A percentile compares a stretch with the other conserved stretches of the same genome.
Evolutionary conservation across 2,797 vertebrate genomes (phyloP).

Genomic region (Syngnathus rostellatus): DNA sequence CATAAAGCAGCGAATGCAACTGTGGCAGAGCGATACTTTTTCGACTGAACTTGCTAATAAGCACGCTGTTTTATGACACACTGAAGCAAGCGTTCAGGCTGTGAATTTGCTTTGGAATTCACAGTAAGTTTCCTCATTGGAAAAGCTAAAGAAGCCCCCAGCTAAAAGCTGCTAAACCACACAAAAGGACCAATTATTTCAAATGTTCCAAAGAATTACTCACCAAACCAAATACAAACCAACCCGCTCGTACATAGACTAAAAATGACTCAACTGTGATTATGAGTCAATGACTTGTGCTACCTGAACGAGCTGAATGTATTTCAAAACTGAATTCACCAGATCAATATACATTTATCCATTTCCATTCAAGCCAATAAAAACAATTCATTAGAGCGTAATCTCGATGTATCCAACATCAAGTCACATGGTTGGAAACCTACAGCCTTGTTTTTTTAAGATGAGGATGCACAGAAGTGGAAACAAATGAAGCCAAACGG

Average conservation of each 20-base stretch:
- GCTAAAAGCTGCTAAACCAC: not conserved
- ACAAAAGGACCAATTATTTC: not conserved
- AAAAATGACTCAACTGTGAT: conserved; percentile 3
- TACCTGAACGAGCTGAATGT: conserved; percentile 16
- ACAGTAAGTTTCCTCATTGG: conserved; percentile 1
- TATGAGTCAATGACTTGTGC: conserved; percentile 5
- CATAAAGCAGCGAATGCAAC: conserved; percentile 39
- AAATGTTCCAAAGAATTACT: not conserved
- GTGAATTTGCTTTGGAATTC: not conserved
- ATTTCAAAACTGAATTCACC: conserved; percentile 14
- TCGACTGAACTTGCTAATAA: conserved; percentile 6
- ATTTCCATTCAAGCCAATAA: conserved; percentile 29
- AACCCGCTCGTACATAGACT: conserved; percentile 4
- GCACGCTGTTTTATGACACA: conserved; percentile 5
- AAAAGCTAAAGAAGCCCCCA: not conserved
- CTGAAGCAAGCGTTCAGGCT: not conserved
- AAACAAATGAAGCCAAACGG: not conserved
- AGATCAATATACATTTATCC: conserved; percentile 17
- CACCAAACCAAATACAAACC: conserved; percentile 7
- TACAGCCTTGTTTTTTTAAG: conserved; percentile 2
- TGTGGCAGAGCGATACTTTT: not conserved
- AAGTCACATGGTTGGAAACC: conserved; percentile 9
- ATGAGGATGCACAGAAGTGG: not conserved
- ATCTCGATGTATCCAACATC: conserved; percentile 7
- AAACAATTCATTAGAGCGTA: conserved; percentile 41